Evolutionary conservation across 2,113 vertebrate genomes (phyloP), one percentile per base, ranked within the genome.

Genomic region (Galeopterus variegatus): DNA sequence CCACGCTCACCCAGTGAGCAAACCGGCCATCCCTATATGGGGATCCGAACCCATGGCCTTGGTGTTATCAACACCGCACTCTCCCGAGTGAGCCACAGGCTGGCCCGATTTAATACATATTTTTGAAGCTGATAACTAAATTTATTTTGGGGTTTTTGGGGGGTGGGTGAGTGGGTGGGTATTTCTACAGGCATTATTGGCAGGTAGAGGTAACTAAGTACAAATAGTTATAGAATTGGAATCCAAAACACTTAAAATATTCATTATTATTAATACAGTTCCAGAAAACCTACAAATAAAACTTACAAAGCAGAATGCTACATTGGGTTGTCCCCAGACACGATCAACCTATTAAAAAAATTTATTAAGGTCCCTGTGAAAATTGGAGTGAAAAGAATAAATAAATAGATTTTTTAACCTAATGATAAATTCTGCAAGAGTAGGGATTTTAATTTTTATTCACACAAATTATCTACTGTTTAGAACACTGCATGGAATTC

Each of bases 251-350:
- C 52, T 60, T 62, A 67, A 80, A 93, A 73, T 28, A 86, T 50
- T 73, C 17, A 56, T 56, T 93, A 88, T 92, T 80, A 95, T 92
- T 95, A 91, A 64, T 45, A 90, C 41, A 95, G 58, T 26, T 88
- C 36, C 67, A 60, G 65, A 81, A 80, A 86, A 85, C 58, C 62
- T 65, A 95, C 13, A 95, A 88, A 81, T 69, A 65, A 89, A 77
- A 65, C 67, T 64, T 54, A 82, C 24, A 87, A 95, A 87, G 45
- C 24, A 96, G 73, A 95, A 67, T 36, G 41, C 18, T 90, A 8
- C 45, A 82, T 0, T 90, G 58, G 7, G 13, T 90, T 96, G 58
- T 94, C 90, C 31, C 45, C n/a, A 94, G 41, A 96, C 6, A 91
- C 3, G 41, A 76, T 75, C 12, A n/a, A 6, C 76, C n/a, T 31